Evolutionary conservation across 2,797 vertebrate species (phyloP).

Genomic region (Eremophila alpestris): DNA sequence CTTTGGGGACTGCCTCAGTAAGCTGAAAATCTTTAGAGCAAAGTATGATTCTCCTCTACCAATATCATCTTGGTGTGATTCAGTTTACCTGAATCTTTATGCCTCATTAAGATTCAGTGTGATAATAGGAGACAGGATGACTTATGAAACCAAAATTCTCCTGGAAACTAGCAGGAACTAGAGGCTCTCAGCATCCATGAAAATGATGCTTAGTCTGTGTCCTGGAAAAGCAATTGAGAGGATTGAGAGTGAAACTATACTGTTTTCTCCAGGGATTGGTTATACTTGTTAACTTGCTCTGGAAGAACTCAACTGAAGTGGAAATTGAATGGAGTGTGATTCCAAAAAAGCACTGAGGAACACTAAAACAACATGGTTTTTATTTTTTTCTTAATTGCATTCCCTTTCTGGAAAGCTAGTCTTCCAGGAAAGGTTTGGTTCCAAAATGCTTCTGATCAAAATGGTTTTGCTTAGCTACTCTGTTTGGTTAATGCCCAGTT

Average conservation of each 20-base stretch:
- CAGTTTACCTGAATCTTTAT: slow-evolving; percentile 34
- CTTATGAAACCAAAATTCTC: slow-evolving; percentile 1
- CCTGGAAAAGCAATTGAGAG: neutral
- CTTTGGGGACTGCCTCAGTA: neutral
- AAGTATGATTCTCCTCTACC: neutral
- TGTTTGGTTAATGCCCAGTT: neutral
- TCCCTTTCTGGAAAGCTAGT: neutral
- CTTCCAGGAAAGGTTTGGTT: neutral
- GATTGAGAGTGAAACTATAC: neutral
- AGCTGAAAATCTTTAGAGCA: neutral
- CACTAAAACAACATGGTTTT: neutral
- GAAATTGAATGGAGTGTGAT: neutral
- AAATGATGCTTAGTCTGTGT: neutral
- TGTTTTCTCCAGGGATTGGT: neutral
- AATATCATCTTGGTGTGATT: neutral
- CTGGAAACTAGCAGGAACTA: neutral
- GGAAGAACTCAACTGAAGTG: neutral
- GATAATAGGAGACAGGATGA: neutral
- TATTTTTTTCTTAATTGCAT: slow-evolving; percentile 6
- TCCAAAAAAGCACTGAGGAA: neutral
- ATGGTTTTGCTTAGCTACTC: neutral
- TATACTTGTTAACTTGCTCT: slow-evolving; percentile 6
- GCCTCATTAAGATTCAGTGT: neutral
- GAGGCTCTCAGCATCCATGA: neutral
- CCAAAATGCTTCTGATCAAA: neutral